A percentile compares a stretch with the other conserved stretches of the same genome.
Evolutionary conservation across 1,140 invertebrate species (phyloP).

Genomic region (Platyura marginata): DNA sequence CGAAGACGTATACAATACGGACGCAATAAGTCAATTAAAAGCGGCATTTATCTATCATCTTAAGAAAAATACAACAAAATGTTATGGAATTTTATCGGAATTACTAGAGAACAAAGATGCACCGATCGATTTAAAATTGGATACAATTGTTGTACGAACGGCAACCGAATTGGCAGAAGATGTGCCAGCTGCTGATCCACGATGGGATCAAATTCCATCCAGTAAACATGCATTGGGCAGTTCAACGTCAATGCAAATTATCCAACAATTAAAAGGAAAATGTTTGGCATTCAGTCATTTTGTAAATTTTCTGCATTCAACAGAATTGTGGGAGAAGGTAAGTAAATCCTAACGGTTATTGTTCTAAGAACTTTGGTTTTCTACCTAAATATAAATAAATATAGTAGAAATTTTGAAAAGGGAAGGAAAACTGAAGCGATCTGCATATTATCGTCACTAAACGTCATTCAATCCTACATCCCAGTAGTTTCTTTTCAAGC

Average conservation of each 20-base stretch:
- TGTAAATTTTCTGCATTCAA: conserved; percentile 55
- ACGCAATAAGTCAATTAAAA: conserved; percentile 45
- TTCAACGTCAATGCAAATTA: conserved; percentile 56
- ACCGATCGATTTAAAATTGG: conserved; percentile 35
- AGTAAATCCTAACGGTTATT: conserved; percentile 29
- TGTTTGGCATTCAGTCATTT: conserved; percentile 56
- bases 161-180: conserved; percentile 72
- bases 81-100: conserved; percentile 43
- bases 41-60: conserved; percentile 59
- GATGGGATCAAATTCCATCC: conserved; percentile 38
- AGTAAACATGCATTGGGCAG: conserved; percentile 30
- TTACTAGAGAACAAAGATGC: conserved; percentile 25
- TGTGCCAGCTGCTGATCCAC: conserved; percentile 70
- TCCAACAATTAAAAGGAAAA: conserved; percentile 72
- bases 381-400: background rate
- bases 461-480: no score
- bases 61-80: conserved; percentile 31
- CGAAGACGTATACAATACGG: conserved; percentile 41
- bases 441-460: no score
- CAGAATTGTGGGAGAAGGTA: conserved; percentile 52
- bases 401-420: no score
- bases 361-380: background rate
- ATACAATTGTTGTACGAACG: conserved; percentile 47
- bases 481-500: no score
- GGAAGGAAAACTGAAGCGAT: no score